Evolutionary conservation across 2,888 invertebrate genomes (phyloP).

Genomic region (Drosophila antonietae): DNA sequence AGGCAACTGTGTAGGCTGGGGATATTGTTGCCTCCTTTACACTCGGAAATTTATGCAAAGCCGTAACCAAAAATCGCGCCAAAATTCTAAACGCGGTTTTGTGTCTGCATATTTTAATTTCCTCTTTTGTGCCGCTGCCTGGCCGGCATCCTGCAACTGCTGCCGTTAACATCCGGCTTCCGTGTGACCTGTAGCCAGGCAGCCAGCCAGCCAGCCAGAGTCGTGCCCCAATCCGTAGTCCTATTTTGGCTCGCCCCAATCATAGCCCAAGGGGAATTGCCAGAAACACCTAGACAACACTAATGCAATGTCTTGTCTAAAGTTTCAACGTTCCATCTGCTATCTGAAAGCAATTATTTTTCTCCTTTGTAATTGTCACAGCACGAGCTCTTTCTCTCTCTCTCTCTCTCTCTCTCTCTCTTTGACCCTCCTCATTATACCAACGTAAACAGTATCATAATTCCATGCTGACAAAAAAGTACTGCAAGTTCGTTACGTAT

Average conservation of each 20-base stretch:
- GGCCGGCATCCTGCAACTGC: slow-evolving; percentile 55
- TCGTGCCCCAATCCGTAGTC: neutral
- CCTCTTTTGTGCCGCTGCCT: slow-evolving; percentile 72
- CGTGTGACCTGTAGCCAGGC: slow-evolving; percentile 47
- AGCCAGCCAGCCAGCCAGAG: slow-evolving; percentile 9
- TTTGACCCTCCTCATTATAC: slow-evolving; percentile 10
- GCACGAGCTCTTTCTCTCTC: neutral
- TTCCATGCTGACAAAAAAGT: slow-evolving; percentile 3
- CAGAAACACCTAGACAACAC: slow-evolving; percentile 15
- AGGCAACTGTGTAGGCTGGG: slow-evolving; percentile 27
- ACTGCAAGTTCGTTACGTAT: neutral
- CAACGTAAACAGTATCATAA: slow-evolving; percentile 2
- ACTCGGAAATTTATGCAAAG: slow-evolving; percentile 72
- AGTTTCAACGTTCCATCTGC: slow-evolving; percentile 11
- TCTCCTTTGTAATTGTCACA: neutral
- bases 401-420: slow-evolving; percentile 10
- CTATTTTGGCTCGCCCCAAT: neutral
- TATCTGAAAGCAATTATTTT: slow-evolving; percentile 30
- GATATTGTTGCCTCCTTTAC: slow-evolving; percentile 33
- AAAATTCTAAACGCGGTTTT: slow-evolving; percentile 79
- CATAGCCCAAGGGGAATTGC: slow-evolving; percentile 3
- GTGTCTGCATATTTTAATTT: slow-evolving; percentile 81
- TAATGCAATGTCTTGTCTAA: slow-evolving; percentile 12
- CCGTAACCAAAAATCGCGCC: slow-evolving; percentile 72
- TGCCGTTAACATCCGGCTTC: slow-evolving; percentile 73